Base-by-base conservation (phyloP, 2,797 vertebrate species). In the Neostethus bicornis region DNA sequence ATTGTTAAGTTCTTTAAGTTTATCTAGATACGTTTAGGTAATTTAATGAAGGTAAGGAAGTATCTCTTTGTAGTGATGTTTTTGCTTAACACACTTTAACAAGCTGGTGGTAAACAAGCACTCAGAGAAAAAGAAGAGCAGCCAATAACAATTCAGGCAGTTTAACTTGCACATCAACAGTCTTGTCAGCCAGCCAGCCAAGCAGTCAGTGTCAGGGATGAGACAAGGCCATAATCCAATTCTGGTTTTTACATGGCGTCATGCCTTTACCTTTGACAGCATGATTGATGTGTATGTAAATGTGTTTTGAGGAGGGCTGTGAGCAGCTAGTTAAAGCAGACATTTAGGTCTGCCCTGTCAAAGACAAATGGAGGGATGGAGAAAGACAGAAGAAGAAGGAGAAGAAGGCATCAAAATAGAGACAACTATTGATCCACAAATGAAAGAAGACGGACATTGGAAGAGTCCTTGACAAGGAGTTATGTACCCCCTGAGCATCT, bases 391-490 rank as follows among this genome's bases (percentile, higher is more conserved):
- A 53, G 53, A 77, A 48, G 50, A 58, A 71, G 66, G 59, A 38
- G 53, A 29, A 38, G 62, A 77, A 70, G 79, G 84, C 77, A 73
- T n/a, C n/a, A 85, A 91, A 89, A 91, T 86, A 90, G 89, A 90
- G 85, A 86, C 85, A 81, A 87, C 78, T 90, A 92, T 92, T 92
- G 91, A 93, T 92, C 87, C 71, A 70, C 77, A 79, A 84, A 83
- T 90, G 79, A 90, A 89, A 85, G 73, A 78, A 85, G 84, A 83
- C 68, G 83, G 85, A 89, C 81, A 81, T 44, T 79, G 82, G 82
- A 83, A 69, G 61, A 78, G 78, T 51, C 55, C 62, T 28, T 78
- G 69, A 82, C 81, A 81, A 75, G 85, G 61, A 72, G 70, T 83
- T 86, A 86, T 89, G 87, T 81, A 79, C 73, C 80, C 83, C 70